Conservation (phyloP, 2,113 vertebrate genomes). For the Heteronetta atricapilla region DNA sequence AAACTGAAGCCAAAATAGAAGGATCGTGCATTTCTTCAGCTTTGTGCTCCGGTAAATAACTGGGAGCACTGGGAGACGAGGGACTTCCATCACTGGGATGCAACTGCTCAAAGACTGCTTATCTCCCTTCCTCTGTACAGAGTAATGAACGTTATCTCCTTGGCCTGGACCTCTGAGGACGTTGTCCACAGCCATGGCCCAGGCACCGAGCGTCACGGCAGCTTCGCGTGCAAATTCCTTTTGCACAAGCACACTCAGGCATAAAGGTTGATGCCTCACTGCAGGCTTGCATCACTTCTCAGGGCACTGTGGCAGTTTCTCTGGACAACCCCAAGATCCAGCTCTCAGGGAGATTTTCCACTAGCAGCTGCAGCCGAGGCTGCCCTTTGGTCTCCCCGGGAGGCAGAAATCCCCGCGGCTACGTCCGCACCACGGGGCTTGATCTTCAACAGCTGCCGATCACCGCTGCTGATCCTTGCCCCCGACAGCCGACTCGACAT, state of each 20-base stretch:
- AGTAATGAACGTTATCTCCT: not conserved
- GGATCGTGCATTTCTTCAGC: not conserved
- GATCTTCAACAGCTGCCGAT: not conserved
- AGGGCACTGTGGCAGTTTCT: not conserved
- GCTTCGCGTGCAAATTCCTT: not conserved
- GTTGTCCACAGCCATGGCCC: not conserved
- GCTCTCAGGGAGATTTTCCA: not conserved
- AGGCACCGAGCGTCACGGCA: not conserved
- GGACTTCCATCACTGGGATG: not conserved
- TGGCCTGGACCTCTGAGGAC: not conserved
- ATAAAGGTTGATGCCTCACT: not conserved
- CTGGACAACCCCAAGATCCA: not conserved
- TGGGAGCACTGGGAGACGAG: not conserved
- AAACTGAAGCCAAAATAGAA: not conserved
- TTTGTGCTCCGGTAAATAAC: not conserved
- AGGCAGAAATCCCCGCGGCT: not conserved
- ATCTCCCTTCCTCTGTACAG: not conserved
- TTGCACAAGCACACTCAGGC: not conserved
- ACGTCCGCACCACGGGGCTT: not conserved
- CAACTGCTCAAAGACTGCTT: not conserved
- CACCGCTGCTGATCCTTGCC: not conserved
- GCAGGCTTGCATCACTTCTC: too few relatives aligned
- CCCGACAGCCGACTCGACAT: not conserved
- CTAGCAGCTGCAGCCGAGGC: not conserved
- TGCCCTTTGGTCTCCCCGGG: not conserved